Percentiles rank a stretch among this genome's conserved stretches.
Conservation (phyloP, 2,113 vertebrate species). For the Vanacampus margaritifer region DNA sequence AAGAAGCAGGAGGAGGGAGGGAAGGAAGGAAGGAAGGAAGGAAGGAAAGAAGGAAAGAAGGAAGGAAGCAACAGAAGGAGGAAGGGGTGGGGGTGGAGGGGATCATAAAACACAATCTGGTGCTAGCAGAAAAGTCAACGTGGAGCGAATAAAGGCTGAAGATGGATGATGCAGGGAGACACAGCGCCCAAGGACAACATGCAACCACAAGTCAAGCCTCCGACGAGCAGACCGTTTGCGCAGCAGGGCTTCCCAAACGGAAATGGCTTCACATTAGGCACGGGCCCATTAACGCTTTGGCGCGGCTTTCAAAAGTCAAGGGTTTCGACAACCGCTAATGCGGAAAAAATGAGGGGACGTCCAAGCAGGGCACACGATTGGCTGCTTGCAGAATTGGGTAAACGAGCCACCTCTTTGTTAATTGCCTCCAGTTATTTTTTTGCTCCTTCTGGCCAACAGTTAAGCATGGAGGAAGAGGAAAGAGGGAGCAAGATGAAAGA, state of each 20-base stretch:
- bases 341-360: too few relatives aligned
- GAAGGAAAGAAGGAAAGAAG: conserved; percentile 57
- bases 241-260: conserved; percentile 4
- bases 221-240: not conserved
- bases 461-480: too few relatives aligned
- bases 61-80: conserved; percentile 58
- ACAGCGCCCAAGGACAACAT: conserved; percentile 41
- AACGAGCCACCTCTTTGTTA: too few relatives aligned
- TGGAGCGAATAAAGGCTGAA: conserved; percentile 48
- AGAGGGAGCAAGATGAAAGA: too few relatives aligned
- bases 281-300: too few relatives aligned
- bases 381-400: too few relatives aligned
- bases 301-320: too few relatives aligned
- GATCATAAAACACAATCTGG: conserved; percentile 27
- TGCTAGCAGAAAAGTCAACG: conserved; percentile 42
- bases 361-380: too few relatives aligned
- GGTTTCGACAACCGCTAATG: too few relatives aligned
- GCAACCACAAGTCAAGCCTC: conserved; percentile 23
- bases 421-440: too few relatives aligned
- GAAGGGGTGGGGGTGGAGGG: conserved; percentile 32
- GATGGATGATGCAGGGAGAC: conserved; percentile 31
- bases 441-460: too few relatives aligned
- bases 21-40: too few relatives aligned
- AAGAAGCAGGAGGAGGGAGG: conserved; percentile 23
- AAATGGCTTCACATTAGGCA: not conserved